A percentile compares a stretch with the other conserved stretches of the same genome.
Evolutionary conservation across 2,797 vertebrate genomes (phyloP).

Genomic region (Sebastes dallii): DNA sequence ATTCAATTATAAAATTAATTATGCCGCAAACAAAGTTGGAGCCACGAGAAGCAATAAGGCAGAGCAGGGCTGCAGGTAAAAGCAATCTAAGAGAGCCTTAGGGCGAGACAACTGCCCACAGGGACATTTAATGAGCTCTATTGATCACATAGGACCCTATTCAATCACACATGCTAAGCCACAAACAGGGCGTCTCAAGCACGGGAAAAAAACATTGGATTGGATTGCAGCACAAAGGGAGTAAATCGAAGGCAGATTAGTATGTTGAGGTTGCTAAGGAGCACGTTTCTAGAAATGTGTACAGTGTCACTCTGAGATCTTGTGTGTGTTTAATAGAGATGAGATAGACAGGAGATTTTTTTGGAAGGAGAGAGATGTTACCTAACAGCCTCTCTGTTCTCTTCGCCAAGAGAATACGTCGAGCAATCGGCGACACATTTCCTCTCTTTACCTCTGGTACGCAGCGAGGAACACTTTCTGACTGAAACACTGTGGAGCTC

Average conservation of each 20-base stretch:
- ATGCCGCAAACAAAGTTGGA: conserved; percentile 58
- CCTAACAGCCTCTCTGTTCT: conserved; percentile 48
- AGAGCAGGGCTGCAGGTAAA: conserved; percentile 57
- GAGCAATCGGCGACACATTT: conserved; percentile 59
- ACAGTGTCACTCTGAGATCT: conserved; percentile 23
- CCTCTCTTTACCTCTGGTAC: conserved; percentile 49
- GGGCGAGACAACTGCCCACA: conserved; percentile 56
- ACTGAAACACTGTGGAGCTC: conserved; percentile 23
- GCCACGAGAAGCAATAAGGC: conserved; percentile 44
- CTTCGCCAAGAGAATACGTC: conserved; percentile 55
- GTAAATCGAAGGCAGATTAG: conserved; percentile 50
- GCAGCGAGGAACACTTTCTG: conserved; percentile 46
- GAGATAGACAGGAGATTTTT: conserved; percentile 41
- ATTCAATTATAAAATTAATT: conserved; percentile 64
- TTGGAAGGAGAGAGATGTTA: conserved; percentile 51
- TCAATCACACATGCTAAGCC: conserved; percentile 72
- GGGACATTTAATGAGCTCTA: conserved; percentile 76
- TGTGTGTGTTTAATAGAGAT: conserved; percentile 12
- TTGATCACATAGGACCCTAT: conserved; percentile 74
- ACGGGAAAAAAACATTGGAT: conserved; percentile 22
- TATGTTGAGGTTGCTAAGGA: conserved; percentile 38
- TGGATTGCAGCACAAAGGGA: conserved; percentile 43
- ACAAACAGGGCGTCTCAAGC: conserved; percentile 58
- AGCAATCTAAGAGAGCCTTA: conserved; percentile 52
- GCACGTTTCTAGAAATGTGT: conserved; percentile 43